Percentiles rank a stretch among this genome's conserved stretches.
Evolutionary conservation across 2,113 vertebrate genomes (phyloP).

Genomic region (Mastomys coucha): DNA sequence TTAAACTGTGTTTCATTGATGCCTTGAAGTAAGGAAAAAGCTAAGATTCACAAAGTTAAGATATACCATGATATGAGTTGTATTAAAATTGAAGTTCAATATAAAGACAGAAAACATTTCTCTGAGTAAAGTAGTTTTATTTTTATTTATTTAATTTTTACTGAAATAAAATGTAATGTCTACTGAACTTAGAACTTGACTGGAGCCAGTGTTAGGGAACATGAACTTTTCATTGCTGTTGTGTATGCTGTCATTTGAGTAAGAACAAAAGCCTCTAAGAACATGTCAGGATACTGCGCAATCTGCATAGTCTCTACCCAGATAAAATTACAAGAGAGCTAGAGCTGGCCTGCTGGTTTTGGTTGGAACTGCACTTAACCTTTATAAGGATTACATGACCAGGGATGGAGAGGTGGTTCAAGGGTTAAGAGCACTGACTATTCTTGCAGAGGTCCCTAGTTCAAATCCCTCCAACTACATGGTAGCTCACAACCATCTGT

Average conservation of each 20-base stretch:
- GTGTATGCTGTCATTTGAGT: conserved; percentile 48
- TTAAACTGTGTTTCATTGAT: conserved; percentile 58
- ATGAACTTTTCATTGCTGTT: not conserved
- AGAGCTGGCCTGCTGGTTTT: not conserved
- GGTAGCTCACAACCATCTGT: too few species aligned
- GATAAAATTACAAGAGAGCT: not conserved
- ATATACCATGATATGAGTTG: not conserved
- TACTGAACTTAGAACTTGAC: conserved; percentile 48
- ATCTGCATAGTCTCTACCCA: not conserved
- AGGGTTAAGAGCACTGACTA: too few species aligned
- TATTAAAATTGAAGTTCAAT: not conserved
- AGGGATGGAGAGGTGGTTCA: too few species aligned
- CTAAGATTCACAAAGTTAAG: conserved; percentile 43
- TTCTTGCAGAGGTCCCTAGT: too few species aligned
- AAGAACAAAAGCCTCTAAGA: not conserved
- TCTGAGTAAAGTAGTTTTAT: conserved; percentile 1
- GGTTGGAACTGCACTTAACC: not conserved
- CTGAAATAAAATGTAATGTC: not conserved
- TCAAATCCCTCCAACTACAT: too few species aligned
- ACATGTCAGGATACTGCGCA: not conserved
- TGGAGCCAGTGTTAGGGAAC: not conserved
- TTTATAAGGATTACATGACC: not conserved
- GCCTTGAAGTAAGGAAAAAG: conserved; percentile 64
- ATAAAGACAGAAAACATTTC: conserved; percentile 60
- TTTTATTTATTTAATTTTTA: not conserved